Conservation (phyloP, 1,140 invertebrate genomes). For the Neodiprion virginianus region DNA sequence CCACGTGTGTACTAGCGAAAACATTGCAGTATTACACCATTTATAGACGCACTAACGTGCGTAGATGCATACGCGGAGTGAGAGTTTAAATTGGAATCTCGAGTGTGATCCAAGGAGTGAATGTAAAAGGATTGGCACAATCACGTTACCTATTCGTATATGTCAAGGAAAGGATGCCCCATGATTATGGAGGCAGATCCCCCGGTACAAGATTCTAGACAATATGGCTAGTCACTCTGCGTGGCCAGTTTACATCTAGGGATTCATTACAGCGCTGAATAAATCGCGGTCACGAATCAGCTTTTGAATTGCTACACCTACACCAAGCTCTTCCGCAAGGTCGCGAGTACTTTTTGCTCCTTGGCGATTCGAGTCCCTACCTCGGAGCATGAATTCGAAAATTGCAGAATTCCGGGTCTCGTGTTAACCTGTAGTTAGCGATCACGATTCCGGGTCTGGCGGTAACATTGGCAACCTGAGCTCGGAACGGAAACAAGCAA, state of each 20-base stretch:
- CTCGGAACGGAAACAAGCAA: no score
- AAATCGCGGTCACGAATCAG: no score
- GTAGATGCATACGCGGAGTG: not conserved
- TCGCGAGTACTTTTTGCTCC: not conserved
- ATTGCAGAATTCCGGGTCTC: not conserved
- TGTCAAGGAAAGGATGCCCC: slow-evolving; percentile 6
- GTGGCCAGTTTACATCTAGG: no score
- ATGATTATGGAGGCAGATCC: not conserved
- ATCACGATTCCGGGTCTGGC: no score
- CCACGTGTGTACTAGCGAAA: no score
- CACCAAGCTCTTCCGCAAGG: not conserved
- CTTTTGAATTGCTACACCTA: not conserved
- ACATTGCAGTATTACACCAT: no score
- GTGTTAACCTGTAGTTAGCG: no score
- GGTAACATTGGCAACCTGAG: no score
- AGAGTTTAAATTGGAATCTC: not conserved
- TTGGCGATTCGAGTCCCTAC: not conserved
- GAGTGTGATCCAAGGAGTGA: not conserved
- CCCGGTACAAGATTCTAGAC: no score
- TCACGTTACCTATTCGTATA: not conserved
- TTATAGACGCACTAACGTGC: no score
- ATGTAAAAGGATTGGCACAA: slow-evolving; percentile 3
- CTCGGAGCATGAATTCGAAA: not conserved
- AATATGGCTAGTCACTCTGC: no score
- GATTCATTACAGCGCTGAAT: no score